These are phyloP conservation scores for Caenorhabditis wallacei DNA, from an alignment of 2,888 invertebrate genomes.

Conservation along the genomic window DNA sequence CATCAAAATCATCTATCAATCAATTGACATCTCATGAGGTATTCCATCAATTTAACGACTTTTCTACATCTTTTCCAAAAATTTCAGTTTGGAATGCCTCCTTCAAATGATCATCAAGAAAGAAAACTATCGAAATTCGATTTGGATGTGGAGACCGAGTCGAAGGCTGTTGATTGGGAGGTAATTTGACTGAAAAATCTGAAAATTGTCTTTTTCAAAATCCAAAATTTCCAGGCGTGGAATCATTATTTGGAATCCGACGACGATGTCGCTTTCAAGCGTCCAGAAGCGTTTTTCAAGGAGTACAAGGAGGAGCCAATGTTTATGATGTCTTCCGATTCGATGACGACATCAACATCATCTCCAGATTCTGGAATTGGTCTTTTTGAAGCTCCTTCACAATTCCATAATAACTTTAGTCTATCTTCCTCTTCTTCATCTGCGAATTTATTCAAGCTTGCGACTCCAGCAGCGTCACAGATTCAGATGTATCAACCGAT, in stretches of 20 bases:
- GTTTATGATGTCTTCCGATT: constrained; percentile 8
- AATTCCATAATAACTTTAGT: constrained; percentile 3
- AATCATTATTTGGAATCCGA: constrained; percentile 57
- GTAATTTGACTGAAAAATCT: constrained; percentile 1
- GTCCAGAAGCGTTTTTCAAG: constrained; percentile 53
- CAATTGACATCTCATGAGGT: constrained; percentile 40
- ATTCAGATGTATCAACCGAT: not conserved
- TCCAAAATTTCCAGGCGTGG: constrained; percentile 51
- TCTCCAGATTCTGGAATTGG: constrained; percentile 44
- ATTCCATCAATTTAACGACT: not conserved
- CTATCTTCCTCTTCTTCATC: constrained; percentile 20
- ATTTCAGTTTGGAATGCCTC: constrained; percentile 40
- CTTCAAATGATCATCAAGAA: not conserved
- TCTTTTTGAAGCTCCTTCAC: constrained; percentile 11
- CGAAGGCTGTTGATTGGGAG: constrained; percentile 61
- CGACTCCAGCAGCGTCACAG: constrained; percentile 11
- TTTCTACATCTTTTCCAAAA: not conserved
- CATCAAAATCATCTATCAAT: constrained; percentile 39
- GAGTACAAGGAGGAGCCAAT: constrained; percentile 47
- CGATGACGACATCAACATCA: constrained; percentile 26
- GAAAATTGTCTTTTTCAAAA: too few species aligned
- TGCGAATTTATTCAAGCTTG: constrained; percentile 26
- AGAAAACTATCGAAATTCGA: constrained; percentile 49
- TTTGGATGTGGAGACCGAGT: constrained; percentile 48
- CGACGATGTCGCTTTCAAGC: constrained; percentile 47